A percentile compares a stretch with the other conserved stretches of the same genome.
Evolutionary conservation across 2,113 vertebrate species (phyloP).

Genomic region (Spheniscus mendiculus): DNA sequence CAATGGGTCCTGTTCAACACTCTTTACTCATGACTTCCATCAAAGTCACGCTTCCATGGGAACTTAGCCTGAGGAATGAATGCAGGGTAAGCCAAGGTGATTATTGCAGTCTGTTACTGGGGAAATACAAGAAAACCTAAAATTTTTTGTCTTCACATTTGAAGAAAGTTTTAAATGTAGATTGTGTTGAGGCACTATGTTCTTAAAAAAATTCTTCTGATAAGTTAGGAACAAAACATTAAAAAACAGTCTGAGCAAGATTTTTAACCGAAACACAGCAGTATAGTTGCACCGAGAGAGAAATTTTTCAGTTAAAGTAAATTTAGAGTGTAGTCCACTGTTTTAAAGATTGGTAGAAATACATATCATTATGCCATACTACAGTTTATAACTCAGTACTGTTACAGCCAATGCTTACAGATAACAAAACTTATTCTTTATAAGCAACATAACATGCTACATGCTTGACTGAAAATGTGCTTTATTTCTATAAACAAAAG

Average conservation of each 20-base stretch:
- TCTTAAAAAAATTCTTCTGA: neutral
- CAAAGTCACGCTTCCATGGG: neutral
- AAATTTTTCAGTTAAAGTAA: neutral
- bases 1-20: neutral
- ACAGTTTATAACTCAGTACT: neutral
- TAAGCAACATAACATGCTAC: neutral
- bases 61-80: conserved; percentile 7
- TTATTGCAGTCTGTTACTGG: neutral
- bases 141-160: neutral
- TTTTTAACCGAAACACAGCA: neutral
- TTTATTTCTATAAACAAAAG: neutral
- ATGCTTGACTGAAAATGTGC: neutral
- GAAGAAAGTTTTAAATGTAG: neutral
- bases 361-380: neutral
- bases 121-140: neutral
- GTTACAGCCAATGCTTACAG: neutral
- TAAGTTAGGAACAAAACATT: neutral
- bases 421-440: neutral
- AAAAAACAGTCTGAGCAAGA: neutral
- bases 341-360: neutral
- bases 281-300: neutral
- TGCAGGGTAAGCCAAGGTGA: neutral
- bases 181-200: neutral
- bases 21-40: neutral
- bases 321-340: neutral